Evolutionary conservation across 2,888 invertebrate genomes (phyloP).

Genomic region (Elegia similella): DNA sequence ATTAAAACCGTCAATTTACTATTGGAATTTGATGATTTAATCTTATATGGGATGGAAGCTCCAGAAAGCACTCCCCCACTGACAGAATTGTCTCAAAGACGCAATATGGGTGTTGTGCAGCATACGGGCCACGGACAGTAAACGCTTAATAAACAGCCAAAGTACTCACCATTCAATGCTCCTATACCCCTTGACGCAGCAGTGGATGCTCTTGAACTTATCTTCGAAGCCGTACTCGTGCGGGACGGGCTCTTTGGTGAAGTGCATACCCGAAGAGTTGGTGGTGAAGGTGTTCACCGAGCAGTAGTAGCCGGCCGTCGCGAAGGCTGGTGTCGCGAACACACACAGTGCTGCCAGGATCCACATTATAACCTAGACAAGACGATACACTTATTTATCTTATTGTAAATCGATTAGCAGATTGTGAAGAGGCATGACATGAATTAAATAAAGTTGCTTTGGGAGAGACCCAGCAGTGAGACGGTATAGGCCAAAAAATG

Average conservation of each 20-base stretch:
- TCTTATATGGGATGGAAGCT: too few species aligned
- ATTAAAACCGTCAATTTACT: too few species aligned
- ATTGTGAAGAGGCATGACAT: too few species aligned
- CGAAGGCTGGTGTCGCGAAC: constrained; percentile 40
- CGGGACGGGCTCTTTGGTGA: constrained; percentile 87
- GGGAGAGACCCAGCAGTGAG: too few species aligned
- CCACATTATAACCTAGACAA: constrained; percentile 51
- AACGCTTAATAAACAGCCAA: not conserved
- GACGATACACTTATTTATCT: not conserved
- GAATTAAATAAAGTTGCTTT: too few species aligned
- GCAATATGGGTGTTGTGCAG: too few species aligned
- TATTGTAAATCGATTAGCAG: too few species aligned
- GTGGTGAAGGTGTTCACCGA: constrained; percentile 80
- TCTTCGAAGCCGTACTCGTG: constrained; percentile 86
- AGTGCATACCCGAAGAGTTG: constrained; percentile 84
- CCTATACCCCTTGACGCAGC: constrained; percentile 88
- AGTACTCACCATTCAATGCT: constrained; percentile 89
- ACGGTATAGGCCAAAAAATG: too few species aligned
- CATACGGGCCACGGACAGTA: too few species aligned
- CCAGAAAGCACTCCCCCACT: too few species aligned
- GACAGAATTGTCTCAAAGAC: too few species aligned
- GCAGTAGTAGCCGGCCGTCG: constrained; percentile 77
- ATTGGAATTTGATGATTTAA: too few species aligned
- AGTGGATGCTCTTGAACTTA: constrained; percentile 88
- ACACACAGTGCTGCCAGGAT: constrained; percentile 45